Percentiles rank a stretch among this genome's conserved stretches.
These are phyloP conservation scores for Mycalesis mineus DNA, from an alignment of 2,888 invertebrate genomes.

Conservation along the genomic window DNA sequence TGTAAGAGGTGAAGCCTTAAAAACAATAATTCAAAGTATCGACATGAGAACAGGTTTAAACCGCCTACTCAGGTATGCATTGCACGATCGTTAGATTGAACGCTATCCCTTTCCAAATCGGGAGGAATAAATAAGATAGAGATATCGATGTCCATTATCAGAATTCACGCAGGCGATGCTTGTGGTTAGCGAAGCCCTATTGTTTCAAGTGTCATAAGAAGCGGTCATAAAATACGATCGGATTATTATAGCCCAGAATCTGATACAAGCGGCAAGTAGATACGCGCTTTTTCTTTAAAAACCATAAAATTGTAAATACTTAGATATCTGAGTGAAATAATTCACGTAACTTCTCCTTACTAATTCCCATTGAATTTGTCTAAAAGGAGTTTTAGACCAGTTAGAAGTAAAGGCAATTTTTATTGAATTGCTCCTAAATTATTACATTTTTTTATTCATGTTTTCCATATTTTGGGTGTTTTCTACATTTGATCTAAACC, in stretches of 20 bases:
- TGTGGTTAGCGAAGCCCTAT: conserved; percentile 67
- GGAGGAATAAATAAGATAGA: conserved; percentile 20
- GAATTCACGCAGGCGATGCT: conserved; percentile 31
- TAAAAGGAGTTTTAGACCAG: too few relatives aligned
- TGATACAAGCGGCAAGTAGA: too few relatives aligned
- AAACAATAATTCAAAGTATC: conserved; percentile 21
- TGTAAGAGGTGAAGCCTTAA: conserved; percentile 18
- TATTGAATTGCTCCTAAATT: too few relatives aligned
- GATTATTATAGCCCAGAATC: neutral
- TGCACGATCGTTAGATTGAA: conserved; percentile 23
- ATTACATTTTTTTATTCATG: too few relatives aligned
- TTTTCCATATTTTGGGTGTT: too few relatives aligned
- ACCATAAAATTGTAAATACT: too few relatives aligned
- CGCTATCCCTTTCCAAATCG: conserved; percentile 19
- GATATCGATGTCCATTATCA: conserved; percentile 18
- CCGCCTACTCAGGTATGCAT: conserved; percentile 26
- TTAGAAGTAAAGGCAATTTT: too few relatives aligned
- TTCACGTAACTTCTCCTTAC: too few relatives aligned
- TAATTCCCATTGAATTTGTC: too few relatives aligned
- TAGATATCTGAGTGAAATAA: too few relatives aligned
- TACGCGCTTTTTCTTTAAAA: too few relatives aligned
- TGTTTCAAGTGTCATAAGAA: conserved; percentile 27
- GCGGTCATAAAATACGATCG: conserved; percentile 15
- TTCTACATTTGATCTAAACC: too few relatives aligned
- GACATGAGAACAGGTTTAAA: conserved; percentile 25